Evolutionary conservation across 92 coral and sea anemone genomes (phyloP), one percentile per base, ranked within the genome.

Genomic region (Bergia puertoricense): DNA sequence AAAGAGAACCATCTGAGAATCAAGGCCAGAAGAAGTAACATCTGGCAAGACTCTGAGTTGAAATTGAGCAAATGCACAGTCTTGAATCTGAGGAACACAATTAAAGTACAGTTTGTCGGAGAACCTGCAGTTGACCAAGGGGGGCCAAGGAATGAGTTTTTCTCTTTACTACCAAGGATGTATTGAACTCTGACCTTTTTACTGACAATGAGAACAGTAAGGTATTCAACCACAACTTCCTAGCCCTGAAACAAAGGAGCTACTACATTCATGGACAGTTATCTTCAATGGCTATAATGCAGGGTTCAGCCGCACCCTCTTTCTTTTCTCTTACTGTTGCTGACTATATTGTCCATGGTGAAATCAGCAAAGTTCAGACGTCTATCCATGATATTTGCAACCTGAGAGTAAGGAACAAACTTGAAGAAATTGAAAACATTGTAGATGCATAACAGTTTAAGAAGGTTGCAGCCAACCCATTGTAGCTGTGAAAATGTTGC

Each of bases 81-180:
- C 83, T 56, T 30, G 37, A 89, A 90, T 76, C 80, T 92, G 79
- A 77, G 68, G 13, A 87, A 79, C 83, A 69, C 79, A 15, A 42
- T 92, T 66, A 81, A 77, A 83, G 92, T 92, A 5, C 91, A 92
- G 65, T 92, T 90, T 85, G 88, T 86, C 10, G 91, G 94, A 37
- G 92, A 92, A 43, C 92, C 89, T 0, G 92, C 94, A 48, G 91
- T 89, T 56, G 89, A 92, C 79, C 65, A 89, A 83, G 91, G 94
- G 37, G 92, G 92, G 40, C 92, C 92, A 78, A 85, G 89, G n/a
- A 92, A 82, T 75, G 92, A 92, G 89, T 92, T 86, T 86, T 89
- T 89, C 62, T 74, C 92, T 56, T 83, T 90, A 62, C 86, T 92
- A 15, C 89, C 73, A 74, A 81, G 83, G 88, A 81, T 77, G 42